Conservation (phyloP, 2,113 vertebrate species). For the Chitala chitala region DNA sequence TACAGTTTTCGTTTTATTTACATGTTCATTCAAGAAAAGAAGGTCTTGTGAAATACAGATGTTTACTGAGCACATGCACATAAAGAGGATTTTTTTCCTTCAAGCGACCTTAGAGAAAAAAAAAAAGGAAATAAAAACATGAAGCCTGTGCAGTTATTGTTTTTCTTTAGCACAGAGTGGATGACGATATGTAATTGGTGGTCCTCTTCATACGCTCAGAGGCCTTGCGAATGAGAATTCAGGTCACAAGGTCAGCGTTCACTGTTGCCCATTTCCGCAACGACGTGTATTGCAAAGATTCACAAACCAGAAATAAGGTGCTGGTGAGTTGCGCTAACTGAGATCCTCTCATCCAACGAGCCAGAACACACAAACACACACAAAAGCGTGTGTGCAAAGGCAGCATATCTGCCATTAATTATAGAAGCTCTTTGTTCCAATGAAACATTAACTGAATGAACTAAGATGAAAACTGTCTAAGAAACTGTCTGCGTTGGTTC, state of each 20-base stretch:
- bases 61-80: conserved; percentile 80
- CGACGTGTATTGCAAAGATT: background rate
- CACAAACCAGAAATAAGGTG: background rate
- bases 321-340: background rate
- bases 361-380: too few species aligned
- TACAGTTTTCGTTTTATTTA: conserved; percentile 70
- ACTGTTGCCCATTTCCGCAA: background rate
- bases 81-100: conserved; percentile 75
- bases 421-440: background rate
- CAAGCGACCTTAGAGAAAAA: conserved; percentile 51
- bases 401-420: too few species aligned
- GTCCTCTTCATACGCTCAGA: background rate
- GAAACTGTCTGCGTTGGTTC: too few species aligned
- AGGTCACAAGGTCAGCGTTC: background rate
- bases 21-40: conserved; percentile 74
- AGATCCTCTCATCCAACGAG: background rate
- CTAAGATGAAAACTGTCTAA: background rate
- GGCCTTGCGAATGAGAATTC: background rate
- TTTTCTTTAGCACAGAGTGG: background rate
- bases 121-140: background rate
- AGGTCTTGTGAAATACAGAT: conserved; percentile 70
- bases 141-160: background rate
- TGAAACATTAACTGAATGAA: too few species aligned
- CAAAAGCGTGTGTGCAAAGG: too few species aligned
- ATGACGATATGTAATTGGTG: background rate